A percentile compares a stretch with the other conserved stretches of the same genome.
Evolutionary conservation across 2,113 vertebrate genomes (phyloP).

Genomic region (Opisthocomus hoazin): DNA sequence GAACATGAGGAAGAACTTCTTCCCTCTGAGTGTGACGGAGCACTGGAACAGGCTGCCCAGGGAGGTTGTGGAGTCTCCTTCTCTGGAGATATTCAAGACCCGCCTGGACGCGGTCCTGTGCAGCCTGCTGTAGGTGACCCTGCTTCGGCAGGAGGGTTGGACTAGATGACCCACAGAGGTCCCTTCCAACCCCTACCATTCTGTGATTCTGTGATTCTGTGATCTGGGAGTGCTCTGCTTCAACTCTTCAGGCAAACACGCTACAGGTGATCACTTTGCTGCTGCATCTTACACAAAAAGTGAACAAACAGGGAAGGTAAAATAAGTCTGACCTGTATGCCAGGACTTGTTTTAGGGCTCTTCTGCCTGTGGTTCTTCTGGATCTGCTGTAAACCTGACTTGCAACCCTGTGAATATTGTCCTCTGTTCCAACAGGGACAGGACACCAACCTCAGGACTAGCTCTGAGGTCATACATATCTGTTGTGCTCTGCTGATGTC

Average conservation of each 20-base stretch:
- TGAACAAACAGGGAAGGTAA: not conserved
- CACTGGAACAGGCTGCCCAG: too few relatives aligned
- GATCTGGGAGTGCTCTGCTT: not conserved
- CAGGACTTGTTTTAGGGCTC: not conserved
- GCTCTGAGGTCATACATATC: not conserved
- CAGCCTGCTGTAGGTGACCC: too few relatives aligned
- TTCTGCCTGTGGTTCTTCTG: not conserved
- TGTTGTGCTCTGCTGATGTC: not conserved
- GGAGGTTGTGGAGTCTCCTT: too few relatives aligned
- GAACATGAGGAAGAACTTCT: too few relatives aligned
- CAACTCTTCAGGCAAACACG: fast-evolving
- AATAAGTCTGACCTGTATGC: not conserved
- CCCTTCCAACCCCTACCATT: too few relatives aligned
- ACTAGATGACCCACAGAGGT: too few relatives aligned
- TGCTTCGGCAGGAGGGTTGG: too few relatives aligned
- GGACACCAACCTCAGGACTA: not conserved
- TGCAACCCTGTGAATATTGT: not conserved
- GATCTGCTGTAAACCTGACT: not conserved
- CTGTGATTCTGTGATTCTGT: too few relatives aligned
- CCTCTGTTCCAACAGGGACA: too few relatives aligned
- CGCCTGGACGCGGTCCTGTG: too few relatives aligned
- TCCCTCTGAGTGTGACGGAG: too few relatives aligned
- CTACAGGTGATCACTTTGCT: not conserved
- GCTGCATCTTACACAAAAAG: not conserved
- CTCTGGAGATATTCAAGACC: too few relatives aligned